A percentile compares a stretch with the other conserved stretches of the same genome.
These are phyloP conservation scores for Yponomeuta sedellus DNA, from an alignment of 2,888 invertebrate genomes.

Conservation along the genomic window DNA sequence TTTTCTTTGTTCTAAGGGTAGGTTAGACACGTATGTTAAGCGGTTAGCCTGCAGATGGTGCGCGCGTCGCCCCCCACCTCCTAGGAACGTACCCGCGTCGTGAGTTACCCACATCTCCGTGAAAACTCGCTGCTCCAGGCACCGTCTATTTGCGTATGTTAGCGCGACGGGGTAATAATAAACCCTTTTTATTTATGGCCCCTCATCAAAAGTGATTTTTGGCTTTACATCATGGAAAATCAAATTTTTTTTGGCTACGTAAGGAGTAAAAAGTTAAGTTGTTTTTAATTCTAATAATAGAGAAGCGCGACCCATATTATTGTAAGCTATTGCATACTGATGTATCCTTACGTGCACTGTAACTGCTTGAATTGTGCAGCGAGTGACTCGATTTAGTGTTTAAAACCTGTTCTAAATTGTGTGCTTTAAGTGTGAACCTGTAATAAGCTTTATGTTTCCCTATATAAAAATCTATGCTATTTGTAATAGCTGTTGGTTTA, in stretches of 20 bases:
- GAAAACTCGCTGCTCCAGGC: conserved; percentile 29
- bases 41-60: conserved; percentile 26
- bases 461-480: too few species aligned
- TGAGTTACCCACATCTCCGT: conserved; percentile 40
- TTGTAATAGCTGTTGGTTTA: too few species aligned
- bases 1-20: conserved; percentile 11
- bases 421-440: too few species aligned
- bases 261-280: too few species aligned
- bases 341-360: too few species aligned
- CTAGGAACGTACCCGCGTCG: conserved; percentile 31
- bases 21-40: conserved; percentile 3
- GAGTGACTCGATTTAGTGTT: too few species aligned
- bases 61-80: conserved; percentile 44
- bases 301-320: too few species aligned
- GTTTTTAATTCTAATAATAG: too few species aligned
- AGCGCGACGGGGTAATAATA: not conserved
- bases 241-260: not conserved
- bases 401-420: too few species aligned
- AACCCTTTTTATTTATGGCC: conserved; percentile 1
- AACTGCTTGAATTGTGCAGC: too few species aligned
- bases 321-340: too few species aligned
- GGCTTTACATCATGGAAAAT: not conserved
- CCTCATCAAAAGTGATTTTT: not conserved
- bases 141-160: conserved; percentile 21
- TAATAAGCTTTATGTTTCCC: too few species aligned